These are phyloP conservation scores for Zapornia atra DNA, from an alignment of 2,113 vertebrate genomes.

Conservation along the genomic window DNA sequence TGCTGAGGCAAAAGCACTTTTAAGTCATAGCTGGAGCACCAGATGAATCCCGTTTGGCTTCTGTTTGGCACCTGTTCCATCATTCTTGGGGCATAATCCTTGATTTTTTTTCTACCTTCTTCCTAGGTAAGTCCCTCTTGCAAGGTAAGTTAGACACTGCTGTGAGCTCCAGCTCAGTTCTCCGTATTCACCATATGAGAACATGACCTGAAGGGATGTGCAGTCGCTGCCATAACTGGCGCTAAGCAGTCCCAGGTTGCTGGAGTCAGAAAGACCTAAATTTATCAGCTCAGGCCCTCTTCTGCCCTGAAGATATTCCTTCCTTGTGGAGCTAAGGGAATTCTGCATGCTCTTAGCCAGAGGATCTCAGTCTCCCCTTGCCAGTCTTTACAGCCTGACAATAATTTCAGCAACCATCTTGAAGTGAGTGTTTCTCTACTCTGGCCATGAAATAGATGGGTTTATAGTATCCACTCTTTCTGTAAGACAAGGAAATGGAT, in stretches of 20 bases:
- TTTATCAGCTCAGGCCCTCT: neutral
- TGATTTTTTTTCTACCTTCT: neutral
- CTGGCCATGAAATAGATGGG: neutral
- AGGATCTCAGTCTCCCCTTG: neutral
- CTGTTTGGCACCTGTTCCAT: neutral
- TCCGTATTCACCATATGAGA: fast-evolving
- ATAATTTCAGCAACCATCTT: neutral
- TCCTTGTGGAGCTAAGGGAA: neutral
- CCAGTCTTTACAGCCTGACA: neutral
- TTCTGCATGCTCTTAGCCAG: neutral
- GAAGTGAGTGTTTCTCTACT: neutral
- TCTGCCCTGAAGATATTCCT: neutral
- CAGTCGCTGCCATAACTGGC: neutral
- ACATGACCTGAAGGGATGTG: neutral
- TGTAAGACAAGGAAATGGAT: neutral
- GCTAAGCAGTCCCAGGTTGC: neutral
- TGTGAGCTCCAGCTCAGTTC: neutral
- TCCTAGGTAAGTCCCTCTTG: neutral
- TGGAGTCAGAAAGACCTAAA: neutral
- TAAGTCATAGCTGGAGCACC: neutral
- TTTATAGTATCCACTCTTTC: neutral
- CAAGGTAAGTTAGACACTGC: neutral
- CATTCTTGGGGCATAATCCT: neutral
- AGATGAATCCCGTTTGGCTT: neutral
- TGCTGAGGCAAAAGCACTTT: neutral